Percentiles rank a stretch among this genome's conserved stretches.
Conservation (phyloP, 2,888 invertebrate species). For the Synergus laeviventris region DNA sequence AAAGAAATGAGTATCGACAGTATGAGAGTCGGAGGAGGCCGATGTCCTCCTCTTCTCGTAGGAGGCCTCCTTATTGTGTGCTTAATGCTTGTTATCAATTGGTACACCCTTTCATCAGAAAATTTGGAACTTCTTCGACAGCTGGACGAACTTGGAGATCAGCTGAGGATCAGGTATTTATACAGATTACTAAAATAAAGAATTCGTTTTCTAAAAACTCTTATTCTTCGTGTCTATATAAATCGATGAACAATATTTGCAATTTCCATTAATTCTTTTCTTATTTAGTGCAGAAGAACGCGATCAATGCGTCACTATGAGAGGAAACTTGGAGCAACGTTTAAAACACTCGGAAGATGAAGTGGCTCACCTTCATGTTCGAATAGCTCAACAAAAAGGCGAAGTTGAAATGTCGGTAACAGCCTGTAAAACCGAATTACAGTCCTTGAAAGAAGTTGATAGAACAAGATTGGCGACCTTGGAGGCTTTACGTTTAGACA, state of each 20-base stretch:
- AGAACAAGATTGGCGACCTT: slow-evolving; percentile 64
- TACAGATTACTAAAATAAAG: background rate
- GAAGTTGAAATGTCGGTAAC: slow-evolving; percentile 65
- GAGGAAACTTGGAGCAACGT: slow-evolving; percentile 63
- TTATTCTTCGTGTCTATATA: background rate
- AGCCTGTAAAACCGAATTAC: slow-evolving; percentile 68
- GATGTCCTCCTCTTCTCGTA: slow-evolving; percentile 73
- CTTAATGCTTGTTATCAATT: slow-evolving; percentile 71
- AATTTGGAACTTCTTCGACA: slow-evolving; percentile 71
- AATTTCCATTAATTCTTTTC: too few species aligned
- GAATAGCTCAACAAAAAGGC: slow-evolving; percentile 63
- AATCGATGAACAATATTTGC: background rate
- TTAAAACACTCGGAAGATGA: slow-evolving; percentile 66
- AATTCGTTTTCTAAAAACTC: background rate
- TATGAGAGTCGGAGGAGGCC: slow-evolving; percentile 73
- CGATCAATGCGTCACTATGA: slow-evolving; percentile 68
- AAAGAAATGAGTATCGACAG: slow-evolving; percentile 70
- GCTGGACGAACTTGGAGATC: slow-evolving; percentile 71
- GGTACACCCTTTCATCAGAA: slow-evolving; percentile 73
- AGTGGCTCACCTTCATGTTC: slow-evolving; percentile 63
- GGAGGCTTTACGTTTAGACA: slow-evolving; percentile 67
- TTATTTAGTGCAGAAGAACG: slow-evolving; percentile 70
- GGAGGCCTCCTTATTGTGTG: slow-evolving; percentile 69
- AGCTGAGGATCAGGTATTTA: slow-evolving; percentile 71
- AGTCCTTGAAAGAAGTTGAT: slow-evolving; percentile 66